Evolutionary conservation across 2,888 invertebrate genomes (phyloP).

Genomic region (Spialia ferax): DNA sequence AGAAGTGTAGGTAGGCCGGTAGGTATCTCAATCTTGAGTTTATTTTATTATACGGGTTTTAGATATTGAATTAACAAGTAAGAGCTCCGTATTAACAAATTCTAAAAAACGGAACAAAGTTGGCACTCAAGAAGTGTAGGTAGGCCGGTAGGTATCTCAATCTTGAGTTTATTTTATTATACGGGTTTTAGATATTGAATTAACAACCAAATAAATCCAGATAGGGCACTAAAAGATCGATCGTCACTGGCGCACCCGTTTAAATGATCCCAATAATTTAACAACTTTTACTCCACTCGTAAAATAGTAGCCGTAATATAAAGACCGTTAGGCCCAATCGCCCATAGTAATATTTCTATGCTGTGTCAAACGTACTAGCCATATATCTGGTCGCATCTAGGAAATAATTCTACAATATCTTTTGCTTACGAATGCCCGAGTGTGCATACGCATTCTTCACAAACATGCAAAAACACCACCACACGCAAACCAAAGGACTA

Average conservation of each 20-base stretch:
- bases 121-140: too few species aligned
- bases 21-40: too few species aligned
- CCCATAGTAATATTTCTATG: conserved; percentile 56
- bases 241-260: conserved; percentile 22
- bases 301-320: conserved; percentile 79
- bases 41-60: too few species aligned
- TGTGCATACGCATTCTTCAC: conserved; percentile 84
- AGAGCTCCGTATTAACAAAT: too few species aligned
- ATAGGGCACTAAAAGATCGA: conserved; percentile 34
- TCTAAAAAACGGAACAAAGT: too few species aligned
- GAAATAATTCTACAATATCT: conserved; percentile 86
- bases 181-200: conserved; percentile 16
- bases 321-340: conserved; percentile 70
- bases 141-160: too few species aligned
- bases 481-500: conserved; percentile 62
- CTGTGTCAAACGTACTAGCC: conserved; percentile 54
- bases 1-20: too few species aligned
- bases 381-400: conserved; percentile 72
- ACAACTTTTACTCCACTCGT: conserved; percentile 68
- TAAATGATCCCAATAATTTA: conserved; percentile 56
- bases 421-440: conserved; percentile 67
- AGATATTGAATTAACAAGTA: too few species aligned
- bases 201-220: conserved; percentile 27
- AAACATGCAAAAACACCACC: conserved; percentile 83
- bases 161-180: too few species aligned